Evolutionary conservation across 2,888 invertebrate genomes (phyloP).

Genomic region (Onthophagus sagittarius): DNA sequence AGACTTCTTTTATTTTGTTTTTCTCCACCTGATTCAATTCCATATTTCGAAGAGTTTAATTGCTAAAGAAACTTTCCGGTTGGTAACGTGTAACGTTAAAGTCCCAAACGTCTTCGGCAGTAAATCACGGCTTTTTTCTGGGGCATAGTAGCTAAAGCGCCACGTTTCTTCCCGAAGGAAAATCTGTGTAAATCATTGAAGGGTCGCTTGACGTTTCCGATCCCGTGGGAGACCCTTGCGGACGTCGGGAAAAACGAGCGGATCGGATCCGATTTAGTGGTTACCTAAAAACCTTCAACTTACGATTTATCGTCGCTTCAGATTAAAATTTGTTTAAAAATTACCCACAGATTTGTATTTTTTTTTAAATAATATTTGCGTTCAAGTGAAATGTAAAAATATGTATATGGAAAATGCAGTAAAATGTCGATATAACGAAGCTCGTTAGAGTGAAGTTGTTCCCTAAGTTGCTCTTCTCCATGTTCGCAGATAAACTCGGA

Average conservation of each 20-base stretch:
- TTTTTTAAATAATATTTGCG: too few relatives aligned
- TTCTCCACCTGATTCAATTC: neutral
- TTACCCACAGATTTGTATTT: too few relatives aligned
- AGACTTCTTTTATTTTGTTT: neutral
- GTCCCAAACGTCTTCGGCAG: neutral
- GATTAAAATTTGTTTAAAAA: neutral
- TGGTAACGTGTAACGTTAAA: neutral
- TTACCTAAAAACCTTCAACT: neutral
- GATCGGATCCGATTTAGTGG: neutral
- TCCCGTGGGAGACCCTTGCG: neutral
- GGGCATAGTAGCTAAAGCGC: neutral
- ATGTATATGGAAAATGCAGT: too few relatives aligned
- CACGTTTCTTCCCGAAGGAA: neutral
- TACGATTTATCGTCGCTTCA: neutral
- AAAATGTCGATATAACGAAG: too few relatives aligned
- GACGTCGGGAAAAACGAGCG: neutral
- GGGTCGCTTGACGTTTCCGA: neutral
- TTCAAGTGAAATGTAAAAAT: too few relatives aligned
- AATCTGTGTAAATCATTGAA: neutral
- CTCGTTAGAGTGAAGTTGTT: too few relatives aligned
- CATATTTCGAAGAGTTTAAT: neutral
- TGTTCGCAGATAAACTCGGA: too few relatives aligned
- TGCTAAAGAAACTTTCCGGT: neutral
- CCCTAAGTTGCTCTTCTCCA: too few relatives aligned
- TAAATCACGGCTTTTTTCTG: neutral